Percentiles rank a stretch among this genome's conserved stretches.
Evolutionary conservation across 1,140 invertebrate genomes (phyloP).

Genomic region (Dreissena rostriformis): DNA sequence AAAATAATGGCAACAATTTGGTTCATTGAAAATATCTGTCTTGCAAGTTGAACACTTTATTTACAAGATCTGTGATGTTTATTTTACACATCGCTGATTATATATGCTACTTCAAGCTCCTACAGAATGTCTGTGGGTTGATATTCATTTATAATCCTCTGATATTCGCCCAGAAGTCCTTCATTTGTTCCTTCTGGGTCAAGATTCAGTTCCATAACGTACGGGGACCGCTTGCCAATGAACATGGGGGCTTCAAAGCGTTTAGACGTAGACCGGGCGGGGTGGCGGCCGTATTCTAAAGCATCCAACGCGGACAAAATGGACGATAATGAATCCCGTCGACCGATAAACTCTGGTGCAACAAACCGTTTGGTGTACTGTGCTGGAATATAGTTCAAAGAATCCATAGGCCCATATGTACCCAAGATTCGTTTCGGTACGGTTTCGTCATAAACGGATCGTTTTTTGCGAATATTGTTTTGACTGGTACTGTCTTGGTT

Average conservation of each 20-base stretch:
- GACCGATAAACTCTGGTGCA: constrained; percentile 39
- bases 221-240: constrained; percentile 47
- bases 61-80: too few species aligned
- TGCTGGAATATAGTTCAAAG: background rate
- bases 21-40: too few species aligned
- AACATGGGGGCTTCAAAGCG: constrained; percentile 48
- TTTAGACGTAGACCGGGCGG: constrained; percentile 35
- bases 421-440: constrained; percentile 11
- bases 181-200: too few species aligned
- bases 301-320: constrained; percentile 48
- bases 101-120: too few species aligned
- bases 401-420: background rate
- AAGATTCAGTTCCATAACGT: background rate
- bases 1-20: too few species aligned
- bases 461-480: constrained; percentile 17
- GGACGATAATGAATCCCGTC: constrained; percentile 40
- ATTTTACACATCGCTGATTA: too few species aligned
- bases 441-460: constrained; percentile 30
- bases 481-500: background rate
- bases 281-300: constrained; percentile 18
- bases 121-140: too few species aligned
- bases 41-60: too few species aligned
- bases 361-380: constrained; percentile 31
- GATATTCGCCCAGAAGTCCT: too few species aligned
- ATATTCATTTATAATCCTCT: too few species aligned